Conservation (phyloP, 30 jellyfish, hydroid and myxozoan genomes). For the Aurelia aurita region DNA sequence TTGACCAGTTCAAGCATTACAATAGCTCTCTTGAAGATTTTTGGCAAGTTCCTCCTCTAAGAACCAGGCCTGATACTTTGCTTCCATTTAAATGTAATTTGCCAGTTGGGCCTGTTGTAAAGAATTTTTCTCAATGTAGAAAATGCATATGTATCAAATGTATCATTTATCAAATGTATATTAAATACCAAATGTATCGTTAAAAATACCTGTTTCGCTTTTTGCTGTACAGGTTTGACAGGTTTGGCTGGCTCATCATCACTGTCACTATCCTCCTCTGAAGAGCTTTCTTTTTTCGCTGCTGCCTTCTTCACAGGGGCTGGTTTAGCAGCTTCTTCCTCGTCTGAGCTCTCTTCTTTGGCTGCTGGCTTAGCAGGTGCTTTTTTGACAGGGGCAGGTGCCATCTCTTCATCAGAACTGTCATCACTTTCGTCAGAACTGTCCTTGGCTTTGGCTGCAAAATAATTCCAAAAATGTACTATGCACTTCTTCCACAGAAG, state of each 20-base stretch:
- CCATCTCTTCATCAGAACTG: constrained; percentile 34
- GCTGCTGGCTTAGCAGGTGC: constrained; percentile 42
- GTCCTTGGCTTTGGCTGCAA: constrained; percentile 23
- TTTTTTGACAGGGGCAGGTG: neutral
- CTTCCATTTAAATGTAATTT: too few species aligned
- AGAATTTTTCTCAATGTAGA: too few species aligned
- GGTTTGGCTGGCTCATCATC: constrained; percentile 61
- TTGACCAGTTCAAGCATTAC: too few species aligned
- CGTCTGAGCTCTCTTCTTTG: constrained; percentile 48
- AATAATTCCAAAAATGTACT: neutral
- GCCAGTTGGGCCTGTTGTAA: too few species aligned
- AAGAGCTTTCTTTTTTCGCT: constrained; percentile 29
- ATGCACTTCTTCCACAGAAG: neutral
- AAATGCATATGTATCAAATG: too few species aligned
- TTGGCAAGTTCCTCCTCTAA: too few species aligned
- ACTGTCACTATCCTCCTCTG: constrained; percentile 63
- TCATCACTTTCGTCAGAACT: constrained; percentile 54
- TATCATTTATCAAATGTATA: too few species aligned
- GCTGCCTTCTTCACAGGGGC: constrained; percentile 7
- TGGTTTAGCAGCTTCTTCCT: constrained; percentile 32
- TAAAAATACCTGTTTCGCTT: constrained; percentile 1
- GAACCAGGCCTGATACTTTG: too few species aligned
- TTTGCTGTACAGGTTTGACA: constrained; percentile 19
- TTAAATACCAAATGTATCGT: too few species aligned
- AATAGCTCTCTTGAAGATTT: too few species aligned